Evolutionary conservation across 2,888 invertebrate genomes (phyloP), one percentile per base, ranked within the genome.

Genomic region (Adela reaumurella): DNA sequence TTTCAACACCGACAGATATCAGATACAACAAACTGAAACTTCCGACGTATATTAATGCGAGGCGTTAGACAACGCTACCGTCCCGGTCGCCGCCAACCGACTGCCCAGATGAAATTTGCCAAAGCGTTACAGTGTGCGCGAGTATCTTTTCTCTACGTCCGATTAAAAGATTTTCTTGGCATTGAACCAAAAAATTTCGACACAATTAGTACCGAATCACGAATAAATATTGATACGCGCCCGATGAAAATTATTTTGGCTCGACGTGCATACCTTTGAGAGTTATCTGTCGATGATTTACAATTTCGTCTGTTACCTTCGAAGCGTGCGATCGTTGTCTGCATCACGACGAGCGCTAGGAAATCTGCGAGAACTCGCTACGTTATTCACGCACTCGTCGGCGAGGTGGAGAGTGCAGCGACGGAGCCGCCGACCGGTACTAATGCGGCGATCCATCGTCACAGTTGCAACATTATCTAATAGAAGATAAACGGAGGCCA

Each of bases 71-170:
- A 24, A 8, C 4, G 24, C 8, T 24, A 24, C 8, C 24, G 8
- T 6, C 58, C 53, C 60, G 62, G 54, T 59, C 61, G 58, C 62
- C 64, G 64, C 59, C 67, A 60, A 59, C 60, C 55, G 58, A 58
- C 56, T 57, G 60, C 52, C 60, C 54, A 61, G 59, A 68, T 62
- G 65, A 66, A 69, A 70, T 67, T 64, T 62, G 66, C 67, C 61
- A 67, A 63, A 68, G 35, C 6, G 14, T 14, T 14, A 64, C 8
- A 24, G n/a, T n/a, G 57, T 54, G 58, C 60, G 19, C 55, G 59
- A 65, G 68, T 68, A 66, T 70, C 68, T 68, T 67, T 65, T 70
- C 67, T 70, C 70, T 67, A 67, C 63, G 64, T 61, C 56, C 59
- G 57, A 70, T 70, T 64, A 66, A 64, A 64, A 62, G 59, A 63